A percentile compares a stretch with the other conserved stretches of the same genome.
Conservation (phyloP, 2,113 vertebrate species). For the Scolopax mira region DNA sequence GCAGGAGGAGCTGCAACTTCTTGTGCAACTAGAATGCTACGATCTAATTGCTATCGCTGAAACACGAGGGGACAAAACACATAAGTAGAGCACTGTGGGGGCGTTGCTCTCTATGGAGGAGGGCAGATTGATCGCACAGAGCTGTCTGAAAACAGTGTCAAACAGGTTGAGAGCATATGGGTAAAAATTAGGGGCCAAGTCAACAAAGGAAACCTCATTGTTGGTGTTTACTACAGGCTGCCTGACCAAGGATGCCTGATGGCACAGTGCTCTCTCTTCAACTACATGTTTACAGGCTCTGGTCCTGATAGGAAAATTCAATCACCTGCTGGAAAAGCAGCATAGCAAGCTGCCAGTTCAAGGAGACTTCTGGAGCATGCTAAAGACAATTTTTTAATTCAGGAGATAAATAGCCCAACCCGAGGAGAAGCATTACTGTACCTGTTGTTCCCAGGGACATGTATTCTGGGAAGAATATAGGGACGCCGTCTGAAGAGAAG, state of each 20-base stretch:
- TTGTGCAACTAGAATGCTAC: not conserved
- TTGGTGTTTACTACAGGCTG: not conserved
- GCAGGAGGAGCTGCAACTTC: not conserved
- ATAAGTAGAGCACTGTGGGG: too few relatives aligned
- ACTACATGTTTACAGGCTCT: not conserved
- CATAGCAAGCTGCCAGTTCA: not conserved
- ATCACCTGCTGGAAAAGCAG: not conserved
- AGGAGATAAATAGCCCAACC: not conserved
- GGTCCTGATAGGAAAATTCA: not conserved
- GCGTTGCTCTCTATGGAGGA: not conserved
- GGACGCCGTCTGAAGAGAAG: not conserved
- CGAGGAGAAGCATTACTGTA: not conserved
- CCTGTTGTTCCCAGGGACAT: not conserved
- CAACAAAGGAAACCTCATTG: not conserved
- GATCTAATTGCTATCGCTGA: not conserved
- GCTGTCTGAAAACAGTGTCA: not conserved
- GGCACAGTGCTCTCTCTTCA: not conserved
- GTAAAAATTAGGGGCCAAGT: not conserved
- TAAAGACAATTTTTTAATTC: not conserved
- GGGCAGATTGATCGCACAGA: not conserved
- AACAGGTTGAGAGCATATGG: not conserved
- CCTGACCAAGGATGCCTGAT: not conserved
- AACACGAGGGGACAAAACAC: rapidly evolving
- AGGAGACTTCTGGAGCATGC: not conserved
- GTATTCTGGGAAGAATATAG: not conserved